Evolutionary conservation across 2,113 vertebrate species (phyloP).

Genomic region (Diphyllodes magnificus): DNA sequence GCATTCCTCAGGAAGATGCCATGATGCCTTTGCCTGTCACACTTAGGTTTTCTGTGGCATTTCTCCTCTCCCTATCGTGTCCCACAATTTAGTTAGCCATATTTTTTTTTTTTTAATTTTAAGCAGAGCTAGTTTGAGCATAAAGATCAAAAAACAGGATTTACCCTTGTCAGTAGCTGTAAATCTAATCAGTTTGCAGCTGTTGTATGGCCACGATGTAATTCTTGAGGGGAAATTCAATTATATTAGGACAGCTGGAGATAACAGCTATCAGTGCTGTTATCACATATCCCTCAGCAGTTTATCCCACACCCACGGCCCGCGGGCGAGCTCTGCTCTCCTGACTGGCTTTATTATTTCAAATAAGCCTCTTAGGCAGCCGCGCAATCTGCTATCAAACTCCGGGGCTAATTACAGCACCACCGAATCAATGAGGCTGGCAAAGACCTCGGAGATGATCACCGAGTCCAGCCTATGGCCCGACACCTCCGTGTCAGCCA

Average conservation of each 20-base stretch:
- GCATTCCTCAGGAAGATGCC: not conserved
- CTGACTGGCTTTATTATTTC: not conserved
- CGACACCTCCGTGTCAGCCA: not conserved
- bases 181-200: slow-evolving; percentile 42
- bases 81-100: not conserved
- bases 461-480: rapidly evolving
- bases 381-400: not conserved
- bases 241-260: slow-evolving; percentile 47
- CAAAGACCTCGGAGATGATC: not conserved
- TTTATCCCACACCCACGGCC: not conserved
- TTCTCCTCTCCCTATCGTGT: not conserved
- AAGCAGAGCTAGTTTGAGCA: slow-evolving; percentile 18
- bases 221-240: slow-evolving; percentile 34
- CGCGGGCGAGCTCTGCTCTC: not conserved
- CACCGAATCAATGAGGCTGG: not conserved
- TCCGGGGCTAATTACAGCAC: not conserved
- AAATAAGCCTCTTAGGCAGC: slow-evolving; percentile 22
- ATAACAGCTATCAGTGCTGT: not conserved
- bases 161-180: slow-evolving; percentile 5
- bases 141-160: slow-evolving; percentile 46
- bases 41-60: not conserved
- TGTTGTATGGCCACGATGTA: not conserved
- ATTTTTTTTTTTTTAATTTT: not conserved
- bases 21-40: not conserved
- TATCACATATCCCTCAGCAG: not conserved